Conservation (phyloP, 2,113 vertebrate genomes). For the Dunckerocampus dactyliophorus region DNA sequence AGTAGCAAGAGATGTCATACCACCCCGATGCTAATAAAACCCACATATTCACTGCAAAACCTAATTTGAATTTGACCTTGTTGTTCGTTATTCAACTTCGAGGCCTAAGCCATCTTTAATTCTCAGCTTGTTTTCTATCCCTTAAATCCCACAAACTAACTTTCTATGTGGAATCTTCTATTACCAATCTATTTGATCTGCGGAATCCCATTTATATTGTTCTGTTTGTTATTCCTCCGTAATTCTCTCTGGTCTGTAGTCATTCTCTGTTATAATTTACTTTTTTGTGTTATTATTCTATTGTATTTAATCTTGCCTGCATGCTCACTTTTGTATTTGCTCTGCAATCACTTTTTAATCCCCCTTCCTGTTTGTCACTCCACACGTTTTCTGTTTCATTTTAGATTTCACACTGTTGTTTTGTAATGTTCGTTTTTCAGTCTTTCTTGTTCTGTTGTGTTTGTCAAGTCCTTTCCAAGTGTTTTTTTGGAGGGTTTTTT, state of each 20-base stretch:
- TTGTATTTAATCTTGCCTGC: background rate
- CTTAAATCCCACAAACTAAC: background rate
- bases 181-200: background rate
- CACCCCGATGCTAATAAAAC: too few relatives aligned
- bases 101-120: background rate
- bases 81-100: background rate
- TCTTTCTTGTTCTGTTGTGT: background rate
- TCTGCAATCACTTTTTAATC: slow-evolving; percentile 2
- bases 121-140: background rate
- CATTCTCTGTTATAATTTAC: background rate
- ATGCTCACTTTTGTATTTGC: background rate
- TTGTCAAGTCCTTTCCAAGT: too few relatives aligned
- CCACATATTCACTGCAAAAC: background rate
- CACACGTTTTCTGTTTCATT: too few relatives aligned
- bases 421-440: background rate
- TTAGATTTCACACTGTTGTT: background rate
- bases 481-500: too few relatives aligned
- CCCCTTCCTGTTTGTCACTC: background rate
- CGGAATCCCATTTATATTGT: background rate
- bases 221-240: background rate
- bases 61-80: background rate
- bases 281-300: background rate
- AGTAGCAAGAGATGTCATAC: too few relatives aligned
- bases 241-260: background rate
- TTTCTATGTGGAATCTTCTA: background rate